phyloP scores from a whole-genome alignment of 2,797 vertebrate genomes.

The Gorsachius magnificus region DNA sequence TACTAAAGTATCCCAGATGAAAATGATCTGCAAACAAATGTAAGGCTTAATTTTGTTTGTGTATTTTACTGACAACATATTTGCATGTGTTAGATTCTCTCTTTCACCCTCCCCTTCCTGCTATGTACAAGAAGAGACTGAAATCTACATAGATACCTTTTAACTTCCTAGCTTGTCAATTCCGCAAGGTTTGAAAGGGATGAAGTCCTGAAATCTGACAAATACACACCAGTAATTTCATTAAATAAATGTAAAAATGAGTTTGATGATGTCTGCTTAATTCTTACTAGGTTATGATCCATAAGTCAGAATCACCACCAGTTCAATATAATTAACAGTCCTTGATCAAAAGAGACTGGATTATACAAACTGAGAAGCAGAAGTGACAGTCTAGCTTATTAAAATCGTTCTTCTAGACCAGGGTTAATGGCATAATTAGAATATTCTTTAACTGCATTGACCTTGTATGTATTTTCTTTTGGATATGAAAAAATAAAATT shows the following conservation, averaged over 20 bases:
- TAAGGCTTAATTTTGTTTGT: conserved; percentile 56
- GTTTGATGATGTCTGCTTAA: conserved; percentile 57
- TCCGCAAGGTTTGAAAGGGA: conserved; percentile 10
- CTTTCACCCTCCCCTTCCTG: neutral
- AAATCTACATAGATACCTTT: neutral
- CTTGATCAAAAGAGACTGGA: conserved; percentile 54
- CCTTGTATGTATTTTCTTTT: conserved; percentile 47
- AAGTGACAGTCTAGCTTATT: conserved; percentile 53
- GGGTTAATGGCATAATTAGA: conserved; percentile 61
- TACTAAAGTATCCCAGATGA: conserved; percentile 59
- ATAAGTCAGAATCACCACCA: conserved; percentile 51
- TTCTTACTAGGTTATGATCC: conserved; percentile 61
- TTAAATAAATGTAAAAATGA: conserved; percentile 52
- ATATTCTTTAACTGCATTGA: conserved; percentile 42
- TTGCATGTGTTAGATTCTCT: conserved; percentile 7
- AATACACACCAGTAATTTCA: conserved; percentile 39
- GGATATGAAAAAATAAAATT: conserved; percentile 54
- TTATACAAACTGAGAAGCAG: conserved; percentile 56
- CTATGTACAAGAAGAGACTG: neutral
- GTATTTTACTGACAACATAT: conserved; percentile 32
- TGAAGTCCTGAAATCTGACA: conserved; percentile 14
- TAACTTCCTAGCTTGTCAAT: conserved; percentile 22
- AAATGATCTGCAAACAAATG: conserved; percentile 62
- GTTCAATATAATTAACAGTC: conserved; percentile 55
- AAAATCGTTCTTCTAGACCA: conserved; percentile 46